These are phyloP conservation scores for Ormia ochracea DNA, from an alignment of 2,888 invertebrate genomes.

Conservation along the genomic window DNA sequence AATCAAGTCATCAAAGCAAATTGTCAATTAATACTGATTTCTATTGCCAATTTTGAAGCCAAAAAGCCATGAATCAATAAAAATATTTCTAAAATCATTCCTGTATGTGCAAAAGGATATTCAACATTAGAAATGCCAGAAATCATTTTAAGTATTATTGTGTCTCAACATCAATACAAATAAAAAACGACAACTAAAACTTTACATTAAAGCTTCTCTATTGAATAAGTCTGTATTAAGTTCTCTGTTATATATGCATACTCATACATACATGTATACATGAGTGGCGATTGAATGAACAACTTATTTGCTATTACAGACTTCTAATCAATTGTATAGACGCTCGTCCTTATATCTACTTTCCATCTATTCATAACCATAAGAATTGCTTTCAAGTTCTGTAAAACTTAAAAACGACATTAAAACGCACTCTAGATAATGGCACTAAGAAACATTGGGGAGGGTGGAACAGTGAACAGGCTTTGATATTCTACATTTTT, in stretches of 20 bases:
- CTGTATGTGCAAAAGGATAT: not conserved
- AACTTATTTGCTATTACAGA: not conserved
- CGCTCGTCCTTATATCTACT: not conserved
- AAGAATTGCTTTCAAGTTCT: not conserved
- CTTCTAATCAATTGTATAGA: not conserved
- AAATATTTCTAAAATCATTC: not conserved
- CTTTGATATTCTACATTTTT: no score
- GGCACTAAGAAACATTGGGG: no score
- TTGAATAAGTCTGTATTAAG: no score
- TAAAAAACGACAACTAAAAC: not conserved
- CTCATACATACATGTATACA: no score
- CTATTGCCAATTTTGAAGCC: not conserved
- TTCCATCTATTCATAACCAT: not conserved
- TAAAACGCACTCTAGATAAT: not conserved
- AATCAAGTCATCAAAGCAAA: not conserved
- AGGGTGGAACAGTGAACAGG: no score
- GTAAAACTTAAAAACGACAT: not conserved
- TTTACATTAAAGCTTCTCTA: not conserved
- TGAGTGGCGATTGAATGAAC: no score
- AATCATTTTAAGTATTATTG: not conserved
- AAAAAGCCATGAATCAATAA: not conserved
- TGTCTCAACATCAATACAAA: not conserved
- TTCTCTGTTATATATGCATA: no score
- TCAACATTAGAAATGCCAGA: not conserved
- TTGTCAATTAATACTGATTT: not conserved